phyloP scores from a whole-genome alignment of 37 sponge, comb jelly and placozoan species.

The Spongia lamella region DNA sequence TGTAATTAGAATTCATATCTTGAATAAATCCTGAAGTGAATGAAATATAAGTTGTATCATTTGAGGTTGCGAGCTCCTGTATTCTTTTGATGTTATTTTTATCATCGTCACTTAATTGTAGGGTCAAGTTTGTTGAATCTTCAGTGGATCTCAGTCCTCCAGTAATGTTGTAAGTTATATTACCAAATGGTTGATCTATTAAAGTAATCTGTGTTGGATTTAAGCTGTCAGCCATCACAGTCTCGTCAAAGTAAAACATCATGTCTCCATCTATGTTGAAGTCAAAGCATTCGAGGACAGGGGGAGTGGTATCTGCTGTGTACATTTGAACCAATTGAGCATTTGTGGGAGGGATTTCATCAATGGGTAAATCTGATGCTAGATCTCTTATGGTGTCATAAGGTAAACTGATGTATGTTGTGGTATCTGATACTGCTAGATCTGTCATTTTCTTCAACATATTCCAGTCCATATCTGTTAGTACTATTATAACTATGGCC shows the following conservation, averaged over 20 bases:
- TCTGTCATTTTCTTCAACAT: constrained; percentile 50
- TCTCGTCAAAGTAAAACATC: constrained; percentile 77
- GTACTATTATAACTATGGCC: constrained; percentile 32
- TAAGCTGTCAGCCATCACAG: constrained; percentile 60
- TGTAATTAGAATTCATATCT: constrained; percentile 66
- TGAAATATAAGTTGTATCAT: constrained; percentile 67
- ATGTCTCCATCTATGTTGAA: constrained; percentile 70
- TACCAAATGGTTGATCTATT: constrained; percentile 2
- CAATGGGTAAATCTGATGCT: constrained; percentile 12
- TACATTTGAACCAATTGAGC: constrained; percentile 32
- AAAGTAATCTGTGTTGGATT: constrained; percentile 49
- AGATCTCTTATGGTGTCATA: constrained; percentile 56
- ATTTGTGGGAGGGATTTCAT: background rate
- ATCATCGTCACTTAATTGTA: constrained; percentile 45
- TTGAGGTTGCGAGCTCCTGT: constrained; percentile 57
- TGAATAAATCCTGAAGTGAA: constrained; percentile 41
- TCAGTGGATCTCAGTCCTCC: constrained; percentile 40
- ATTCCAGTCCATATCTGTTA: constrained; percentile 63
- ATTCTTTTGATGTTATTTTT: constrained; percentile 62
- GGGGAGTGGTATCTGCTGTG: constrained; percentile 64
- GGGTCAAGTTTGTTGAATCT: constrained; percentile 48
- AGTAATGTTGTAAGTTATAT: background rate
- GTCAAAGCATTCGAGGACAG: constrained; percentile 58
- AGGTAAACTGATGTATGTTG: constrained; percentile 57
- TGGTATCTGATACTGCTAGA: constrained; percentile 48